A percentile compares a stretch with the other conserved stretches of the same genome.
Conservation (phyloP, 1,140 invertebrate genomes). For the Eumeta japonica region DNA sequence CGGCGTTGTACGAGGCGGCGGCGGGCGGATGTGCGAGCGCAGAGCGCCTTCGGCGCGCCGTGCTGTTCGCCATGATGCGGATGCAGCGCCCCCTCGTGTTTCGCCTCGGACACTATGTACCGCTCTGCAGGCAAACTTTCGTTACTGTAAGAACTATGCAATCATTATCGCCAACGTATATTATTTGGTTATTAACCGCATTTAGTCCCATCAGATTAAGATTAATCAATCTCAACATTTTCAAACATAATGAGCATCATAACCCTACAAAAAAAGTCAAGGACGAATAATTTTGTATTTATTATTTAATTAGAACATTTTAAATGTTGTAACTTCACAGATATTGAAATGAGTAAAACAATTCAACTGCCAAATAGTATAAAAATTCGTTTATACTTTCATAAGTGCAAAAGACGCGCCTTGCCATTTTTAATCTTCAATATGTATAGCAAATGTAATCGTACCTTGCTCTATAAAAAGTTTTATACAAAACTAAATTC, state of each 20-base stretch:
- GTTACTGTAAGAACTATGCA: conserved; percentile 46
- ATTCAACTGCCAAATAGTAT: no score
- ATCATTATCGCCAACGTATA: no score
- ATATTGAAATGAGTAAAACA: no score
- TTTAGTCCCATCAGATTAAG: background rate
- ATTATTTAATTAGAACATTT: no score
- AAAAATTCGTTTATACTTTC: no score
- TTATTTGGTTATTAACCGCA: background rate
- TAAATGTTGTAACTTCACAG: no score
- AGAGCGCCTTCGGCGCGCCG: conserved; percentile 40
- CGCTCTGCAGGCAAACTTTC: conserved; percentile 51
- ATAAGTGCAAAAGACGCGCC: no score
- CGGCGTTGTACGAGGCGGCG: conserved; percentile 33
- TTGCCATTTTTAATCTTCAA: no score
- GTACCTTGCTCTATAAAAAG: no score
- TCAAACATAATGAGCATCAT: background rate
- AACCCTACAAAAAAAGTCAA: background rate
- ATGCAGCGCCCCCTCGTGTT: conserved; percentile 43
- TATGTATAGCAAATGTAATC: no score
- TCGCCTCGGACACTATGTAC: conserved; percentile 52
- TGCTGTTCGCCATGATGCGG: conserved; percentile 50
- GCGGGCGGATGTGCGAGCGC: conserved; percentile 49
- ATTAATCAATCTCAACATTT: background rate
- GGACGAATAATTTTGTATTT: no score
- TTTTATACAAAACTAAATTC: no score